These are phyloP conservation scores for Sycophila sp. DNA, from an alignment of 1,140 invertebrate species.

Conservation along the genomic window DNA sequence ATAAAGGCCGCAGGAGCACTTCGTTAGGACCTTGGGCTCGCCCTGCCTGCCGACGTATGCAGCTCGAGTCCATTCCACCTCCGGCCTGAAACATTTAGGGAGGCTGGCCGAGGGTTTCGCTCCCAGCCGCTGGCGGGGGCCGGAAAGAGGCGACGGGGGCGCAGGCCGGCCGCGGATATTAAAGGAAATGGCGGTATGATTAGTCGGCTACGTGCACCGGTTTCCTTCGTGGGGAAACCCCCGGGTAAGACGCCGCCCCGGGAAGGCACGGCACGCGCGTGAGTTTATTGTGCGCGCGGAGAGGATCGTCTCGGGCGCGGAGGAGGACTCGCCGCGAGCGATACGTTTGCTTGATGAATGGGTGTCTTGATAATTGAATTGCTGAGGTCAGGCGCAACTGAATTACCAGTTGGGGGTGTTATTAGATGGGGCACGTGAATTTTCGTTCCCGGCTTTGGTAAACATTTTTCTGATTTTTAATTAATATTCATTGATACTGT, in stretches of 20 bases:
- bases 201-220: slow-evolving; percentile 65
- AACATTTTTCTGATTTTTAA: no score
- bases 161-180: slow-evolving; percentile 64
- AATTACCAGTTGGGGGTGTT: not conserved
- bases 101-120: no score
- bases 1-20: slow-evolving; percentile 4
- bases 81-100: slow-evolving; percentile 58
- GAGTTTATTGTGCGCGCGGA: not conserved
- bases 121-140: no score
- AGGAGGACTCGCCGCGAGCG: not conserved
- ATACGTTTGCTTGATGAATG: not conserved
- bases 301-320: not conserved
- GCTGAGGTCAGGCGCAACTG: not conserved
- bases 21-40: not conserved
- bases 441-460: no score
- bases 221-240: no score
- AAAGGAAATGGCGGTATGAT: slow-evolving; percentile 69
- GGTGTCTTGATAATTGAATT: not conserved
- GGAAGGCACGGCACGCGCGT: not conserved
- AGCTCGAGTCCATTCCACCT: no score
- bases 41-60: not conserved
- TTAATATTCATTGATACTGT: no score
- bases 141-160: not conserved
- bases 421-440: not conserved
- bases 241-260: no score